Evolutionary conservation across 2,113 vertebrate species (phyloP).

Genomic region (Callithrix jacchus): DNA sequence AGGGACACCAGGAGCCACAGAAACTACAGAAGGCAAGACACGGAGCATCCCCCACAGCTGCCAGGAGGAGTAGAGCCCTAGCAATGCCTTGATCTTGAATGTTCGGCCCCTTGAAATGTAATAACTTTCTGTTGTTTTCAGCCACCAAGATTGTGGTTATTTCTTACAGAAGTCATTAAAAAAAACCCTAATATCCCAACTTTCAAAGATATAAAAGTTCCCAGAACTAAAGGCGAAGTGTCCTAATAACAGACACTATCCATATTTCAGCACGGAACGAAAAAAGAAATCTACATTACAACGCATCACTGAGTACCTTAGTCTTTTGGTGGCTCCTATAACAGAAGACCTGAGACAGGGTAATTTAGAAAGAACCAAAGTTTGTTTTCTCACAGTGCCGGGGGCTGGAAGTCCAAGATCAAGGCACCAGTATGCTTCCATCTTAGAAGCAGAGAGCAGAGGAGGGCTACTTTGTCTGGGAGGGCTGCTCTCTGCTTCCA

Average conservation of each 20-base stretch:
- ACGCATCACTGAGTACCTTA: no score
- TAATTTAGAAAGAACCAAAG: no score
- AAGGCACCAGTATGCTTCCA: no score
- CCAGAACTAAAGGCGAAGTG: not conserved
- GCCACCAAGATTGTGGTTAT: not conserved
- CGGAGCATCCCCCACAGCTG: accelerated
- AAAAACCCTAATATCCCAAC: not conserved
- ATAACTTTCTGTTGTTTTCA: not conserved
- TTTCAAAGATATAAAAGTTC: not conserved
- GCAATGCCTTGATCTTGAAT: not conserved
- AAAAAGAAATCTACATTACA: not conserved
- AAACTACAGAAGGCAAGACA: not conserved
- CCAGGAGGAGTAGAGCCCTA: not conserved
- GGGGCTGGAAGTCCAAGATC: no score
- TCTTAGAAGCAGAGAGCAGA: no score
- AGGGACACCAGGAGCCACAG: not conserved
- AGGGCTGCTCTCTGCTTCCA: not conserved
- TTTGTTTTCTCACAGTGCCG: no score
- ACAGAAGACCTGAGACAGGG: not conserved
- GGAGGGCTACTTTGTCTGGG: not conserved
- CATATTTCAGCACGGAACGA: not conserved
- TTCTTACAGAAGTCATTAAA: not conserved
- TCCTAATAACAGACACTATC: no score
- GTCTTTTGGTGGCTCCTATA: not conserved
- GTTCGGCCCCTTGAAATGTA: not conserved